phyloP scores from a whole-genome alignment of 2,888 invertebrate genomes.

The Brachypalpus laphriformis region DNA sequence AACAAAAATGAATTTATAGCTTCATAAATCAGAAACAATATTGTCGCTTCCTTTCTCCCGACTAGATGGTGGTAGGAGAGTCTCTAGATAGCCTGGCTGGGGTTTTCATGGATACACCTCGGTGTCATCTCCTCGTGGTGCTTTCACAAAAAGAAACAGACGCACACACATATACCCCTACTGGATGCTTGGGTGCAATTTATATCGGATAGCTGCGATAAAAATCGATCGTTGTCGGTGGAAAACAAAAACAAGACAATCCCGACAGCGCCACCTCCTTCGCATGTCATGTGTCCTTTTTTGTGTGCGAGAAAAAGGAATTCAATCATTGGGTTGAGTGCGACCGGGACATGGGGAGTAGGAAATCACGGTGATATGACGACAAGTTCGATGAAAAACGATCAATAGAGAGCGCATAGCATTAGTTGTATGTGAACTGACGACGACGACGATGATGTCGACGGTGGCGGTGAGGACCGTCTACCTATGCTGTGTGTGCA shows the following conservation, averaged over 20 bases:
- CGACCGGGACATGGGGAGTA: conserved; percentile 35
- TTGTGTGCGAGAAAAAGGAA: conserved; percentile 55
- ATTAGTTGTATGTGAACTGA: conserved; percentile 36
- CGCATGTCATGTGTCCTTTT: conserved; percentile 38
- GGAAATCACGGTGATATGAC: conserved; percentile 73
- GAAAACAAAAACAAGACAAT: conserved; percentile 55
- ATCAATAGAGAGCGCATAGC: conserved; percentile 56
- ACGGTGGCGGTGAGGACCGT: background rate
- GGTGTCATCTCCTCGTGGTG: conserved; percentile 56
- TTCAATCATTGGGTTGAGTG: conserved; percentile 34
- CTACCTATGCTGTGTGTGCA: conserved; percentile 19
- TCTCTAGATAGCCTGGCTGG: conserved; percentile 21
- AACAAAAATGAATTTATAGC: conserved; percentile 80
- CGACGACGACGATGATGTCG: background rate
- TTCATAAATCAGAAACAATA: conserved; percentile 81
- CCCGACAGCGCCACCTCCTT: background rate
- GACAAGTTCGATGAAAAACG: conserved; percentile 70
- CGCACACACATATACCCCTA: conserved; percentile 14
- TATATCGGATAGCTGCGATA: conserved; percentile 67
- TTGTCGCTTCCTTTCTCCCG: conserved; percentile 76
- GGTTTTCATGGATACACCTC: conserved; percentile 36
- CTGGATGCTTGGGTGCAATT: conserved; percentile 57
- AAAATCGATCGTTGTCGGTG: conserved; percentile 69
- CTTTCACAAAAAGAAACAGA: conserved; percentile 5
- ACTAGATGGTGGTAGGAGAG: conserved; percentile 17